Conservation (phyloP, 2,113 vertebrate genomes). For the Lathamus discolor region DNA sequence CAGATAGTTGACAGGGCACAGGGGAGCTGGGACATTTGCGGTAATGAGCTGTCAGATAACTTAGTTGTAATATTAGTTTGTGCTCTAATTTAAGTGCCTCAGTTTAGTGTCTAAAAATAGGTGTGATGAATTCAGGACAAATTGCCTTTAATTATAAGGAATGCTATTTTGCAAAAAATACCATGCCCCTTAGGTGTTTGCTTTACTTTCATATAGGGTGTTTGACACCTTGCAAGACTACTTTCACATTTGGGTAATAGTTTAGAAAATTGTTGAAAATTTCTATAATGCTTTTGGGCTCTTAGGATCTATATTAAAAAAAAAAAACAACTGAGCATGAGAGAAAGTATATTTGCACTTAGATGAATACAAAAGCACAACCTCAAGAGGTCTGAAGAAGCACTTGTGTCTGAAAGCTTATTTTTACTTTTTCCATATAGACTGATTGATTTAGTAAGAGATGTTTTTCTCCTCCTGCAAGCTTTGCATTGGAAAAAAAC, state of each 20-base stretch:
- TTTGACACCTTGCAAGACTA: not conserved
- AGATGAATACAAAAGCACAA: not conserved
- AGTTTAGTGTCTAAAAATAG: not conserved
- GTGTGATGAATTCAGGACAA: not conserved
- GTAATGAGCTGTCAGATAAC: not conserved
- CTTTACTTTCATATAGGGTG: not conserved
- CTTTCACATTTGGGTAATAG: not conserved
- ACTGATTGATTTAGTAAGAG: not conserved
- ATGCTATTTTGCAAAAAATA: not conserved
- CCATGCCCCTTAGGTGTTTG: not conserved
- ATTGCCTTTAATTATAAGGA: not conserved
- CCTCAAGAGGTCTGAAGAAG: not conserved
- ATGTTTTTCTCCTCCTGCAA: not conserved
- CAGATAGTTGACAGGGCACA: not conserved
- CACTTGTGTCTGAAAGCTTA: not conserved
- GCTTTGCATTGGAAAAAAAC: not conserved
- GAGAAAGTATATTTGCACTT: not conserved
- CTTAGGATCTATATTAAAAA: fast-evolving
- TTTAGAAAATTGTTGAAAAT: not conserved
- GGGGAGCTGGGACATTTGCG: not conserved
- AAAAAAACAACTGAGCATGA: not conserved
- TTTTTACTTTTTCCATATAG: not conserved
- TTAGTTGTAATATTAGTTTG: not conserved
- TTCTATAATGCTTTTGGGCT: not conserved
- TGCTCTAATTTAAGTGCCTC: not conserved